Percentiles rank a stretch among this genome's conserved stretches.
Conservation (phyloP, 2,888 invertebrate species). For the Athripsodes cinereus region DNA sequence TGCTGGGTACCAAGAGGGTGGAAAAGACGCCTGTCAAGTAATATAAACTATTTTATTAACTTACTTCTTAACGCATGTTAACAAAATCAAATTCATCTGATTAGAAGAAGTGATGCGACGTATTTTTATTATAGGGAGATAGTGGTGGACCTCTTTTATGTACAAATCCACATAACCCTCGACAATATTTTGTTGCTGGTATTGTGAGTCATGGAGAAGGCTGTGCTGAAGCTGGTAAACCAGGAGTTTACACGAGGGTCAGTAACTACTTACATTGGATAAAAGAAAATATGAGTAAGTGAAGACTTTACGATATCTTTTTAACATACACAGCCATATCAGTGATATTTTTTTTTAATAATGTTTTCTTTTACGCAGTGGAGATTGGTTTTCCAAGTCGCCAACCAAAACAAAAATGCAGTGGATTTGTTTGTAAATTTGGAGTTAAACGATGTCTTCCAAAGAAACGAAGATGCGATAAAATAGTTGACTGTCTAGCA, state of each 20-base stretch:
- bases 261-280: slow-evolving; percentile 73
- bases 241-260: slow-evolving; percentile 78
- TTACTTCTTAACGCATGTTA: background rate
- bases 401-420: slow-evolving; percentile 57
- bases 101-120: background rate
- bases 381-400: slow-evolving; percentile 41
- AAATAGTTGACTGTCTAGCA: slow-evolving; percentile 66
- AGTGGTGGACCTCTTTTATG: slow-evolving; percentile 83
- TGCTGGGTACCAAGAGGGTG: slow-evolving; percentile 68
- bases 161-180: slow-evolving; percentile 57
- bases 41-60: background rate
- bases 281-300: slow-evolving; percentile 53
- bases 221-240: slow-evolving; percentile 71
- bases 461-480: slow-evolving; percentile 61
- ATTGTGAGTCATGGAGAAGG: slow-evolving; percentile 85
- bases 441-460: slow-evolving; percentile 64
- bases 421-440: slow-evolving; percentile 64
- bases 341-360: background rate
- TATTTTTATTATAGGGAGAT: slow-evolving; percentile 51
- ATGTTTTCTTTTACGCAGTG: slow-evolving; percentile 44
- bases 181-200: slow-evolving; percentile 76
- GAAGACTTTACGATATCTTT: background rate
- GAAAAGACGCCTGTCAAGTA: slow-evolving; percentile 75
- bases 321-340: background rate
- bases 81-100: background rate